Conservation (phyloP, 2,888 invertebrate species). For the Phengaris alcon region DNA sequence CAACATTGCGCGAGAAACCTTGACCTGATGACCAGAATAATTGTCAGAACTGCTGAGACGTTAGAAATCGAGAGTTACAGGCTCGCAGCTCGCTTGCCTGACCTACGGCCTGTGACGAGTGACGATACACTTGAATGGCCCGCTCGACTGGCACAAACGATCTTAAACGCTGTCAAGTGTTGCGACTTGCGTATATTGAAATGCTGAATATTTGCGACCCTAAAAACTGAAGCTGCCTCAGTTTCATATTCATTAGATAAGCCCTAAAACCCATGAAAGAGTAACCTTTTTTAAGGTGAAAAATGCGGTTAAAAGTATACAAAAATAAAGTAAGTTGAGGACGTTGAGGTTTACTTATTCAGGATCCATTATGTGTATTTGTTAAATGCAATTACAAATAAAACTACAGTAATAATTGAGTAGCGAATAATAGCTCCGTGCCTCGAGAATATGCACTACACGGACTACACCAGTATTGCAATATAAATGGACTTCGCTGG, state of each 20-base stretch:
- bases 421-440: neutral
- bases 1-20: conserved; percentile 3
- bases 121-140: neutral
- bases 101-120: neutral
- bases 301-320: too few species aligned
- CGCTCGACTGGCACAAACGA: neutral
- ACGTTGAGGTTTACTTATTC: too few species aligned
- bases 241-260: too few species aligned
- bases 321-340: too few species aligned
- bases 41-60: neutral
- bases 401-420: neutral
- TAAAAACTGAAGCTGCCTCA: too few species aligned
- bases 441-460: neutral
- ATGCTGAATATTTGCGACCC: too few species aligned
- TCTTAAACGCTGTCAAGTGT: neutral
- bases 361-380: too few species aligned
- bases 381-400: too few species aligned
- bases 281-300: too few species aligned
- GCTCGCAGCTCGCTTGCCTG: neutral
- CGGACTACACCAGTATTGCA: neutral
- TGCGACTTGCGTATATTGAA: neutral
- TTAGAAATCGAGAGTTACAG: conserved; percentile 5
- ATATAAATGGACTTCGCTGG: neutral
- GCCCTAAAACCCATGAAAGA: too few species aligned
- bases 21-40: conserved; percentile 12